phyloP scores from a whole-genome alignment of 35 echinoderm and acorn worm genomes.

The Diadema setosum region DNA sequence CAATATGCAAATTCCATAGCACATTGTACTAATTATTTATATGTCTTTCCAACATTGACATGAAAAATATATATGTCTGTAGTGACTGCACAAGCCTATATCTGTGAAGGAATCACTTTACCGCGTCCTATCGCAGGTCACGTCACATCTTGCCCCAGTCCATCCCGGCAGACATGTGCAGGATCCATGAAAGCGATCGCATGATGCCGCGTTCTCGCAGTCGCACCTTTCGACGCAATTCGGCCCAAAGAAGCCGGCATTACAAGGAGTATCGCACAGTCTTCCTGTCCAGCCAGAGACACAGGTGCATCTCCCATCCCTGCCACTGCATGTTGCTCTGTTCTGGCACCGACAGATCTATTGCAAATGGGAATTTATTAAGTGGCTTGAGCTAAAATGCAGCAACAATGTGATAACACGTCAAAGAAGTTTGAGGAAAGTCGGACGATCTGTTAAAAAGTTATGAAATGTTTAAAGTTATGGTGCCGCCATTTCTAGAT shows the following conservation, averaged over 20 bases:
- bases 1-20: no score
- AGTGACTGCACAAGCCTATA: no score
- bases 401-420: no score
- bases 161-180: slow-evolving; percentile 71
- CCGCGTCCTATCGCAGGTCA: not conserved
- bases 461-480: no score
- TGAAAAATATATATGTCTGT: no score
- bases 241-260: slow-evolving; percentile 36
- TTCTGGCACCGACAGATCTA: slow-evolving; percentile 66
- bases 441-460: no score
- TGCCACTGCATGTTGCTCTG: slow-evolving; percentile 50
- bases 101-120: no score
- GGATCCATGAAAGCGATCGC: slow-evolving; percentile 56
- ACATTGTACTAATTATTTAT: no score
- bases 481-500: no score
- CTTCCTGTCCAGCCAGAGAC: slow-evolving; percentile 66
- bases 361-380: not conserved
- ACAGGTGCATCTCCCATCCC: slow-evolving; percentile 70
- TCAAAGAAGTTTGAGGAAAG: no score
- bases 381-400: not conserved
- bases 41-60: no score
- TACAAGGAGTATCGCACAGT: slow-evolving; percentile 63
- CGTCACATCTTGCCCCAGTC: slow-evolving; percentile 17
- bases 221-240: slow-evolving; percentile 54
- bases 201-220: slow-evolving; percentile 57